phyloP scores from a whole-genome alignment of 1,140 invertebrate species.

The Drosophila simulans region DNA sequence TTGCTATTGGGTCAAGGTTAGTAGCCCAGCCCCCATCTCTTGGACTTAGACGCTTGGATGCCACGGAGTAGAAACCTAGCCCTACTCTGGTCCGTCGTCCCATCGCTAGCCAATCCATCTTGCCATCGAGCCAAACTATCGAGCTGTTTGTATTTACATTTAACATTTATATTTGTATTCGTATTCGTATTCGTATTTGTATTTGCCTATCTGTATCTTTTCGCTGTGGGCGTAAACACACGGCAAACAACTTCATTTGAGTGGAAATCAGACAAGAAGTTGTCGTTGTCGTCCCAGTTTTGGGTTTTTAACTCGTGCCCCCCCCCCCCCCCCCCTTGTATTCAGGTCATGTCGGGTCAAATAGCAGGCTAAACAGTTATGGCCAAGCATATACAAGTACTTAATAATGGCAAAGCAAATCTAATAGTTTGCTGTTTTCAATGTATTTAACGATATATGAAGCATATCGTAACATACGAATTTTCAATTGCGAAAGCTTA shows the following conservation, averaged over 20 bases:
- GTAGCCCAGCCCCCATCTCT: conserved; percentile 37
- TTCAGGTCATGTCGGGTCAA: conserved; percentile 12
- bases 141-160: conserved; percentile 14
- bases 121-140: not conserved
- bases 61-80: not conserved
- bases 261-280: conserved; percentile 18
- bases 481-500: not conserved
- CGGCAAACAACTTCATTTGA: conserved; percentile 35
- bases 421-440: not conserved
- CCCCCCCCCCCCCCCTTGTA: not conserved
- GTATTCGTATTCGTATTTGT: conserved; percentile 1
- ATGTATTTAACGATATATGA: too few species aligned
- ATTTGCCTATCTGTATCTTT: conserved; percentile 12
- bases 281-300: conserved; percentile 23
- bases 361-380: not conserved
- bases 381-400: not conserved
- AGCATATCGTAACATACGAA: too few species aligned
- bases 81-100: not conserved
- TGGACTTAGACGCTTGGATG: not conserved
- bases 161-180: conserved; percentile 1
- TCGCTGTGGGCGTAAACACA: conserved; percentile 29
- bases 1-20: conserved; percentile 73
- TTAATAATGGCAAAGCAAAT: not conserved
- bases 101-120: conserved; percentile 26
- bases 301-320: not conserved